A percentile compares a stretch with the other conserved stretches of the same genome.
Evolutionary conservation across 2,888 invertebrate genomes (phyloP).

Genomic region (Amblyjoppa proteus): DNA sequence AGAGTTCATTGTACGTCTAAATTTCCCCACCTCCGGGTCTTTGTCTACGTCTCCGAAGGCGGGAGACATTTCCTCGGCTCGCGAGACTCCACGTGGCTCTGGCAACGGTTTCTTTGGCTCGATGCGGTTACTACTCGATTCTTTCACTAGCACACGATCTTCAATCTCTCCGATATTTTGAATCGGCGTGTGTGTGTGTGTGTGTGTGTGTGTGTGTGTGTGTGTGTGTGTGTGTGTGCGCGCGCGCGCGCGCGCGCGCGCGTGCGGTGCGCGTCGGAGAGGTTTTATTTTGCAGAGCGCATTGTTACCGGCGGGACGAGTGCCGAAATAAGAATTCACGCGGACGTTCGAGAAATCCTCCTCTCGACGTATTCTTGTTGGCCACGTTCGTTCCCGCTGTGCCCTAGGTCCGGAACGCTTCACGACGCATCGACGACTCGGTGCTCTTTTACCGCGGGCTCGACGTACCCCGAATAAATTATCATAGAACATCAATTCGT

Average conservation of each 20-base stretch:
- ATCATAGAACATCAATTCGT: conserved; percentile 1
- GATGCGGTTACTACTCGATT: conserved; percentile 27
- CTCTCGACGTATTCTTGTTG: neutral
- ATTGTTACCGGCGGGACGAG: neutral
- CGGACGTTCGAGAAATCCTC: conserved; percentile 11
- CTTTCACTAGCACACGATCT: neutral
- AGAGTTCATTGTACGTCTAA: conserved; percentile 57
- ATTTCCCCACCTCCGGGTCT: conserved; percentile 5
- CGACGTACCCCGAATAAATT: conserved; percentile 52
- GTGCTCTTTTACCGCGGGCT: conserved; percentile 8
- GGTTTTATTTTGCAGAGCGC: neutral
- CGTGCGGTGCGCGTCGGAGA: neutral
- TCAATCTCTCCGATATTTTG: neutral
- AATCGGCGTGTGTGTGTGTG: neutral
- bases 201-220: neutral
- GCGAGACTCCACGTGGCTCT: conserved; percentile 60
- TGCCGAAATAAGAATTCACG: conserved; percentile 8
- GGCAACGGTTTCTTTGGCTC: conserved; percentile 65
- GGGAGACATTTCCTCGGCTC: conserved; percentile 25
- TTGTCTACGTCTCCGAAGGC: conserved; percentile 10
- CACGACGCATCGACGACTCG: conserved; percentile 20
- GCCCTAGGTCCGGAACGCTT: conserved; percentile 62
- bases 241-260: no score
- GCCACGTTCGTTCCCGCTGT: conserved; percentile 26
- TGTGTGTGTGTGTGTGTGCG: neutral